Evolutionary conservation across 1,140 invertebrate species (phyloP).

Genomic region (Phymastichus coffea): DNA sequence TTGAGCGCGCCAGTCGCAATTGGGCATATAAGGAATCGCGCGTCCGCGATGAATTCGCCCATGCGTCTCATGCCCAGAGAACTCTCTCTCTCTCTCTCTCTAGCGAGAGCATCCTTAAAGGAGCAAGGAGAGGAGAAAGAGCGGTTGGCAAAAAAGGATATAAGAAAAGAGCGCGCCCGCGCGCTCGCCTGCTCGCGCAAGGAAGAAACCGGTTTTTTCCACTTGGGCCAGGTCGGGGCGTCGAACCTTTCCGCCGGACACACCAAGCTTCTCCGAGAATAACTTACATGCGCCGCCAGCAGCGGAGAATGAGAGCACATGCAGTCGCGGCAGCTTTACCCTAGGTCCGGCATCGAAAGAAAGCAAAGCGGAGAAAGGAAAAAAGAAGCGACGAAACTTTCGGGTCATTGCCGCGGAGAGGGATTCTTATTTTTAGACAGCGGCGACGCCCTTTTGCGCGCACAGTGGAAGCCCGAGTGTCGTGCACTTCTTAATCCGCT

Average conservation of each 20-base stretch:
- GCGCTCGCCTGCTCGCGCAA: too few relatives aligned
- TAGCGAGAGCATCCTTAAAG: not conserved
- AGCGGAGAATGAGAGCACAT: too few relatives aligned
- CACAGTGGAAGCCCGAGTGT: too few relatives aligned
- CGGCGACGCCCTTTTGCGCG: not conserved
- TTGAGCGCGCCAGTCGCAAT: too few relatives aligned
- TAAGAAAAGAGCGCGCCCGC: not conserved
- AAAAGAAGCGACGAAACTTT: constrained; percentile 27
- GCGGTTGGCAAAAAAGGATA: constrained; percentile 33
- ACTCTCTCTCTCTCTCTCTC: not conserved
- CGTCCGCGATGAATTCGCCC: not conserved
- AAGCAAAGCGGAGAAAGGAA: constrained; percentile 19
- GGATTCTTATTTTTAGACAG: constrained; percentile 18
- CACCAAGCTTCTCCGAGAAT: constrained; percentile 55
- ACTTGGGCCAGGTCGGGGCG: constrained; percentile 59
- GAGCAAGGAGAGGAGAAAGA: constrained; percentile 28
- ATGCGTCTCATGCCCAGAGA: too few relatives aligned
- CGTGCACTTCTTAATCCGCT: not conserved
- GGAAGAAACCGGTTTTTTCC: constrained; percentile 60
- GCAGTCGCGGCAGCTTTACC: constrained; percentile 45
- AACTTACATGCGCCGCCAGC: constrained; percentile 52
- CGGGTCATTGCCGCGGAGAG: constrained; percentile 11
- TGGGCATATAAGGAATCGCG: not conserved
- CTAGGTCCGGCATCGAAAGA: constrained; percentile 48
- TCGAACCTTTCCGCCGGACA: constrained; percentile 52